Percentiles rank a stretch among this genome's conserved stretches.
Evolutionary conservation across 2,888 invertebrate species (phyloP).

Genomic region (Blomia tropicalis): DNA sequence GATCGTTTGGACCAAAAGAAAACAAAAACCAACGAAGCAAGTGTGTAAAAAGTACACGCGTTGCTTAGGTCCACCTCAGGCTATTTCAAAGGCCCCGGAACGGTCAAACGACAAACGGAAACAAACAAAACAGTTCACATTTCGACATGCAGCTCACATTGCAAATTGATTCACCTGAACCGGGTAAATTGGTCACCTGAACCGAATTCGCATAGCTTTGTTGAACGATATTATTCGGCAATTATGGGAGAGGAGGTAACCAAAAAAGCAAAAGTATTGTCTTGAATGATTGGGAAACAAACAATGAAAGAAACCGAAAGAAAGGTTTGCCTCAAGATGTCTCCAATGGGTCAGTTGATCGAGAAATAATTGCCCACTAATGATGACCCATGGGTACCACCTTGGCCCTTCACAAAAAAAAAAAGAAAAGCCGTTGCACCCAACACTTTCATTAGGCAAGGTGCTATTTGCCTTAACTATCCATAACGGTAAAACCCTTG

Average conservation of each 20-base stretch:
- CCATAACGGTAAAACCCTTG: constrained; percentile 8
- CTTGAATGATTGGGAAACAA: background rate
- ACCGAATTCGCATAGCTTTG: background rate
- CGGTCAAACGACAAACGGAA: constrained; percentile 3
- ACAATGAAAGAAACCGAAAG: constrained; percentile 2
- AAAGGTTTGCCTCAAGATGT: background rate
- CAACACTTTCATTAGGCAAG: constrained; percentile 8
- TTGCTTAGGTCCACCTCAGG: too few relatives aligned
- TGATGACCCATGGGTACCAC: background rate
- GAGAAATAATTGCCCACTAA: background rate
- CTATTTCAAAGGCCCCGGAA: background rate
- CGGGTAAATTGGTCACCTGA: background rate
- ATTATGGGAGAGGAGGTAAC: too few relatives aligned
- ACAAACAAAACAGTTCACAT: too few relatives aligned
- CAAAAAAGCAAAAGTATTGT: too few relatives aligned
- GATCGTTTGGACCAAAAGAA: background rate
- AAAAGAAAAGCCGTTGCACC: constrained; percentile 8
- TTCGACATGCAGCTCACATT: background rate
- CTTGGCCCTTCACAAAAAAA: too few relatives aligned
- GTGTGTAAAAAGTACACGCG: too few relatives aligned
- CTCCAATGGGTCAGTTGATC: background rate
- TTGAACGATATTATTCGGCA: background rate
- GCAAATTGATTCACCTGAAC: background rate
- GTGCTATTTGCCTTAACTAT: background rate
- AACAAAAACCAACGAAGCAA: too few relatives aligned